A percentile compares a stretch with the other conserved stretches of the same genome.
Conservation (phyloP, 53 echinoderm and acorn worm genomes). For the Henricia sp. region DNA sequence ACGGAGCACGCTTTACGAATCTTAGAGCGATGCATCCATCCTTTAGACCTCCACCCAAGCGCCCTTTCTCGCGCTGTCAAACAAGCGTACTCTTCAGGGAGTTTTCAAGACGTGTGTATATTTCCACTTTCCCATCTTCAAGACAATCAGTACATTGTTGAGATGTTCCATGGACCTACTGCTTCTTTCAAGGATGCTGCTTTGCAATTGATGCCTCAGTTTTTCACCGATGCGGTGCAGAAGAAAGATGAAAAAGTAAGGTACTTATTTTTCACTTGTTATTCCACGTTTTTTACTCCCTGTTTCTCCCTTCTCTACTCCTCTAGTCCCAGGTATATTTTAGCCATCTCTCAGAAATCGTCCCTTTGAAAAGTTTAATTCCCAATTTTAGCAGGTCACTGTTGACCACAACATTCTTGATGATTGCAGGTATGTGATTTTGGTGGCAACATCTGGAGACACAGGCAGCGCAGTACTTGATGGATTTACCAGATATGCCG, state of each 20-base stretch:
- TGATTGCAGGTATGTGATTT: conserved; percentile 83
- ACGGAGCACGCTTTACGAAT: conserved; percentile 85
- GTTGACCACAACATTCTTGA: too few relatives aligned
- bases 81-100: conserved; percentile 62
- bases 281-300: neutral
- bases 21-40: conserved; percentile 86
- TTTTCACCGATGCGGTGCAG: conserved; percentile 78
- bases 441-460: conserved; percentile 96
- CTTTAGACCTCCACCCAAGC: conserved; percentile 70
- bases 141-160: conserved; percentile 81
- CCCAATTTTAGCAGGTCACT: too few relatives aligned
- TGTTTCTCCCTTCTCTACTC: neutral
- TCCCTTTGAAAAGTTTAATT: too few relatives aligned
- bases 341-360: neutral
- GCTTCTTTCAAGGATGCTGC: conserved; percentile 99
- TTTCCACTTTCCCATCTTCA: conserved; percentile 83
- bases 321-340: neutral
- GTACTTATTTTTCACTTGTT: neutral
- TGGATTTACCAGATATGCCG: conserved; percentile 79
- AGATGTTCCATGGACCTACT: conserved; percentile 94
- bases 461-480: conserved; percentile 96
- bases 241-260: conserved; percentile 52
- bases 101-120: conserved; percentile 64
- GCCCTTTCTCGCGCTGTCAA: conserved; percentile 66
- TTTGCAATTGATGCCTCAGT: conserved; percentile 93